These are phyloP conservation scores for Acromyrmex heyeri DNA, from an alignment of 1,140 invertebrate genomes.

Conservation along the genomic window DNA sequence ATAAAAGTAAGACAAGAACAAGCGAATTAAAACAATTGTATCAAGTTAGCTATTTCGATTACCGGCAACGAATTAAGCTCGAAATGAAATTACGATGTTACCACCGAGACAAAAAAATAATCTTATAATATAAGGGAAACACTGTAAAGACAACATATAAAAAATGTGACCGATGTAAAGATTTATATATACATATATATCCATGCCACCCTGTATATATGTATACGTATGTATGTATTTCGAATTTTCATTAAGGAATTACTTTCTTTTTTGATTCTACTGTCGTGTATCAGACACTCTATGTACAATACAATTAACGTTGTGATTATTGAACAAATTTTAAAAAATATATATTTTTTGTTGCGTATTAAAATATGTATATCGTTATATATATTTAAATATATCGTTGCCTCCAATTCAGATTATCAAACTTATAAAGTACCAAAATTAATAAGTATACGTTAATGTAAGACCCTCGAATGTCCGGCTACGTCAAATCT, in stretches of 20 bases:
- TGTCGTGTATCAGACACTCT: neutral
- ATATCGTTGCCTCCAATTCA: neutral
- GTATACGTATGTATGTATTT: neutral
- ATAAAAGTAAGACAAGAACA: neutral
- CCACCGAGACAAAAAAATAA: neutral
- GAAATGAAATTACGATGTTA: neutral
- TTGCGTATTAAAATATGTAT: neutral
- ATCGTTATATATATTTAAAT: neutral
- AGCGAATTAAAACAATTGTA: neutral
- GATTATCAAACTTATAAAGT: neutral
- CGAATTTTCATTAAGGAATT: constrained; percentile 26
- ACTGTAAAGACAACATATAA: neutral
- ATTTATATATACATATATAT: too few relatives aligned
- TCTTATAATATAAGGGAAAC: neutral
- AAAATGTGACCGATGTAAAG: neutral
- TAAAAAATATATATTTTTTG: neutral
- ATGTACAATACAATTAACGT: neutral
- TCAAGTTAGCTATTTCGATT: neutral
- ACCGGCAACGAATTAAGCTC: neutral
- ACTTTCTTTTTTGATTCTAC: constrained; percentile 29
- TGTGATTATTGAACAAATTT: neutral
- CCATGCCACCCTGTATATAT: too few relatives aligned
- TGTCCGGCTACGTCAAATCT: neutral
- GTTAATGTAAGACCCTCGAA: neutral
- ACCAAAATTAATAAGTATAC: neutral